These are phyloP conservation scores for Dolichotis patagonum DNA, from an alignment of 2,113 vertebrate species.

Conservation along the genomic window DNA sequence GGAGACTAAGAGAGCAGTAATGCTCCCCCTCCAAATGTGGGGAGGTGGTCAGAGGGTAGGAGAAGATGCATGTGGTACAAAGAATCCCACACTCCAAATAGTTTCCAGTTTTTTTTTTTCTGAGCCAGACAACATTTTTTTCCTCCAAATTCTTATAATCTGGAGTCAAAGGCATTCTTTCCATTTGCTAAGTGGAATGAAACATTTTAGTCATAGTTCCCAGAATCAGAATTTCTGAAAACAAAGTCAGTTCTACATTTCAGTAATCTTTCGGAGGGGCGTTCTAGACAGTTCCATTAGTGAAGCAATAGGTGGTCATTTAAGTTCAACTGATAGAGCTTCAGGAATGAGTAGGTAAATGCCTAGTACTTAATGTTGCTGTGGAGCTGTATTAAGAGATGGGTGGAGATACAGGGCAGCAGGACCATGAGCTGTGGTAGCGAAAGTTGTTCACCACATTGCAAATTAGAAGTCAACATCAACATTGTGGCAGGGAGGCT, in stretches of 20 bases:
- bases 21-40: no score
- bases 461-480: neutral
- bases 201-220: neutral
- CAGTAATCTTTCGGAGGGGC: neutral
- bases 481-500: neutral
- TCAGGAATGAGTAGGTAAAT: neutral
- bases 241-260: neutral
- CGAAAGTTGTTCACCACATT: neutral
- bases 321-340: neutral
- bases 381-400: neutral
- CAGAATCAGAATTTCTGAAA: neutral
- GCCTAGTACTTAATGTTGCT: neutral
- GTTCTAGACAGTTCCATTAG: neutral
- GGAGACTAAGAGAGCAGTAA: neutral
- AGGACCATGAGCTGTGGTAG: neutral
- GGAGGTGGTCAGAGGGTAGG: neutral
- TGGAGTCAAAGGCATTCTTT: neutral
- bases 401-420: neutral
- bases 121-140: neutral
- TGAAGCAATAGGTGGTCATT: neutral
- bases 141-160: neutral
- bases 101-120: neutral
- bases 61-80: neutral
- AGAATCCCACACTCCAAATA: neutral
- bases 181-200: neutral